Percentiles rank a stretch among this genome's conserved stretches.
Conservation (phyloP, 2,888 invertebrate genomes). For the Sarcophaga variegata region DNA sequence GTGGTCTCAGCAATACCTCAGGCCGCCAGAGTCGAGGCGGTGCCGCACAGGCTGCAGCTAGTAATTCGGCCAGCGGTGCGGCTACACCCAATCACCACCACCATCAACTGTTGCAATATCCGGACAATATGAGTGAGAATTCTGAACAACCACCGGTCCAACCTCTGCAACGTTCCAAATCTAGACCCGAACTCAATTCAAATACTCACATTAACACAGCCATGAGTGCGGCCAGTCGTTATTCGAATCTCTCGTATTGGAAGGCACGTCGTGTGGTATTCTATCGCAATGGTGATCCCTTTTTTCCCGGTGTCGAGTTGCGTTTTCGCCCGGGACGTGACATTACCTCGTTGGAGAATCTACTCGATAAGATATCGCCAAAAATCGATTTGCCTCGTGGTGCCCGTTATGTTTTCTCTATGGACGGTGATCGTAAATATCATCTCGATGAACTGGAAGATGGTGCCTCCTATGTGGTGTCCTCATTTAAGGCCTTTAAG, state of each 20-base stretch:
- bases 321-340: conserved; percentile 94
- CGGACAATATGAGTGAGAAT: conserved; percentile 85
- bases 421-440: conserved; percentile 94
- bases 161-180: conserved; percentile 80
- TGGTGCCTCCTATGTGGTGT: conserved; percentile 96
- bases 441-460: conserved; percentile 93
- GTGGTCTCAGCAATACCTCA: conserved; percentile 70
- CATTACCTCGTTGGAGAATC: conserved; percentile 91
- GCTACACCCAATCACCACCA: conserved; percentile 73
- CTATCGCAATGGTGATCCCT: conserved; percentile 96
- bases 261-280: conserved; percentile 93
- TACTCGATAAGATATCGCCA: conserved; percentile 93
- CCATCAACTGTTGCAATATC: conserved; percentile 76
- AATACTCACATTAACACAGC: conserved; percentile 75
- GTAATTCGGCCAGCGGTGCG: conserved; percentile 65
- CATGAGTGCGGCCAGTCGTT: conserved; percentile 84
- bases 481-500: conserved; percentile 95
- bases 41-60: not conserved
- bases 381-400: conserved; percentile 94
- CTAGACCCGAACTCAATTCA: conserved; percentile 80
- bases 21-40: conserved; percentile 62
- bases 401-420: conserved; percentile 94
- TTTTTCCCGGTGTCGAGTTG: conserved; percentile 94
- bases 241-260: conserved; percentile 93
- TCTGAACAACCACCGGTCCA: conserved; percentile 82